Evolutionary conservation across 2,888 invertebrate species (phyloP).

Genomic region (Silvanus unidentatus): DNA sequence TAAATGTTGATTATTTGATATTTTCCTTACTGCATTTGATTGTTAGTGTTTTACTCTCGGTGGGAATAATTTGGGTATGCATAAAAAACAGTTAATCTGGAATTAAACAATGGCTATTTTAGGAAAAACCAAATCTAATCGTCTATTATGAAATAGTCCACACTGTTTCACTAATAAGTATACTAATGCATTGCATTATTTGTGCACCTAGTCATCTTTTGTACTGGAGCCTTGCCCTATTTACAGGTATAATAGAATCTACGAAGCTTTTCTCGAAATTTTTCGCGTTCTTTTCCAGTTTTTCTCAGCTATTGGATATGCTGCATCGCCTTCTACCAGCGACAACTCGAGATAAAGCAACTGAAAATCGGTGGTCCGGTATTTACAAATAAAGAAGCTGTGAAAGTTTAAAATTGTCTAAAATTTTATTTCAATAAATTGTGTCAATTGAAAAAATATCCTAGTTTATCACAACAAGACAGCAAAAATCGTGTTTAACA

Average conservation of each 20-base stretch:
- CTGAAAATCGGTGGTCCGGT: background rate
- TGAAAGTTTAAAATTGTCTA: no score
- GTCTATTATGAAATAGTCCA: background rate
- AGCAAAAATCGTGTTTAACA: constrained; percentile 12
- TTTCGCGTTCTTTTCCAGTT: constrained; percentile 12
- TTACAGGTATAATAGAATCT: constrained; percentile 1
- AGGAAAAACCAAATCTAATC: constrained; percentile 13
- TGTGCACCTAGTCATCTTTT: background rate
- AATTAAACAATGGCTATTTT: constrained; percentile 3
- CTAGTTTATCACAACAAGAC: background rate
- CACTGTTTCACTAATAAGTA: background rate
- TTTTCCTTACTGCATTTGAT: constrained; percentile 19
- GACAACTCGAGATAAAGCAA: constrained; percentile 12
- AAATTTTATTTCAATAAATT: no score
- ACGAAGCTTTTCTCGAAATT: background rate
- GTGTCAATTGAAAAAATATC: background rate
- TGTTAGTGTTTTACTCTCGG: no score
- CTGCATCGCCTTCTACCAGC: constrained; percentile 22
- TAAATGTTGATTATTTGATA: constrained; percentile 15
- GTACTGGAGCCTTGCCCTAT: background rate
- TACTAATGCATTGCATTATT: constrained; percentile 1
- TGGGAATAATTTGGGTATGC: constrained; percentile 16
- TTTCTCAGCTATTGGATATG: constrained; percentile 23
- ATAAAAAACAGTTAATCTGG: background rate
- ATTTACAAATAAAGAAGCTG: no score